Percentiles rank a stretch among this genome's conserved stretches.
Evolutionary conservation across 2,113 vertebrate species (phyloP).

Genomic region (Jaculus jaculus): DNA sequence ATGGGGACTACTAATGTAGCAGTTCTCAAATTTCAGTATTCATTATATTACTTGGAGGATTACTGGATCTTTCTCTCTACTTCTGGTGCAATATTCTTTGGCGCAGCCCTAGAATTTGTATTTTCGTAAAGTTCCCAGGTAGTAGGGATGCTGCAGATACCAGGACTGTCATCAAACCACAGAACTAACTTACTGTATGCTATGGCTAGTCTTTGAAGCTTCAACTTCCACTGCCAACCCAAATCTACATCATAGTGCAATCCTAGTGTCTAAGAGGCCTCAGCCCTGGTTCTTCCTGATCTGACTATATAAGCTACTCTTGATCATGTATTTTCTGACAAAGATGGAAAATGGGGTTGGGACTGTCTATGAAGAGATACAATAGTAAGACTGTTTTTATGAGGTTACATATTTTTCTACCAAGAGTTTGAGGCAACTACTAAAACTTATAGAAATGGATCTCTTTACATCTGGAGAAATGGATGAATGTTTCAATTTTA

Average conservation of each 20-base stretch:
- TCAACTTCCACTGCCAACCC: not conserved
- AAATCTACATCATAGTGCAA: not conserved
- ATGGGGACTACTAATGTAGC: not conserved
- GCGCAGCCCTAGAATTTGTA: not conserved
- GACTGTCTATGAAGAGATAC: not conserved
- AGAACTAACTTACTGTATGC: not conserved
- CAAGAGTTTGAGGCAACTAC: not conserved
- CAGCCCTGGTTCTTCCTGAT: not conserved
- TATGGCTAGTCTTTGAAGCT: not conserved
- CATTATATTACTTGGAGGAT: not conserved
- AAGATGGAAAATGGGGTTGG: not conserved
- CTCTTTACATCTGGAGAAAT: conserved; percentile 28
- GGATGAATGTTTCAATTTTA: conserved; percentile 29
- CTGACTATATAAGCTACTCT: not conserved
- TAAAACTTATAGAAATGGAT: not conserved
- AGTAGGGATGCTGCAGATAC: not conserved
- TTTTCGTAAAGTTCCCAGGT: not conserved
- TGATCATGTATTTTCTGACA: not conserved
- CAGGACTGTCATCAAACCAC: not conserved
- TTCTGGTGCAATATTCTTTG: not conserved
- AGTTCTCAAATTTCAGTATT: conserved; percentile 8
- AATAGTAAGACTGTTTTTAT: not conserved
- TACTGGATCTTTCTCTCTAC: not conserved
- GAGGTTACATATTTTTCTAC: not conserved
- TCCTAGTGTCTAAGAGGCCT: not conserved